Evolutionary conservation across 1,140 invertebrate species (phyloP), one percentile per base, ranked within the genome.

Genomic region (Zeugodacus cucurbitae): DNA sequence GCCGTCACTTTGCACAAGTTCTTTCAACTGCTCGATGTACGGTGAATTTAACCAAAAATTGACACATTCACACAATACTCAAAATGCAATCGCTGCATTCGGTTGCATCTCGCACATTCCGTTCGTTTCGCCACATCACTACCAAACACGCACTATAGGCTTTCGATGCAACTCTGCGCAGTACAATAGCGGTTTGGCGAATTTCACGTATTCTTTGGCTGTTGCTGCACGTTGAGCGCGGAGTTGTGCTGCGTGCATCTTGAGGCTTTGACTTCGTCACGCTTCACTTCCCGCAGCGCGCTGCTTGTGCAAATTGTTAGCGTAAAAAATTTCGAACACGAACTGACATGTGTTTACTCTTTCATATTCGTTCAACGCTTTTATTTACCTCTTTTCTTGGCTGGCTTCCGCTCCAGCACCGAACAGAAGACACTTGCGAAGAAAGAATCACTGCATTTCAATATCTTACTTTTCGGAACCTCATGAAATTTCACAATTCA

Each of bases 251-350:
- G 58, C 7, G 6, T 48, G 41, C 37, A n/a, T 48, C 74, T 82
- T 78, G 41, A n/a, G 41, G 26, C n/a, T 82, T 48, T 44, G 41
- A 82, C 37, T 82, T 82, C 41, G 26, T 10, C 44, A 8, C 22
- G 26, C 32, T 44, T n/a, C 37, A n/a, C 22, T 82, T 8, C 20
- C 34, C 74, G 8, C 14, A 41, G 8, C 22, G 44, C 41, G 5
- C 22, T 1, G 41, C 74, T 82, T 82, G 41, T 26, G 74, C 26
- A 48, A 82, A 82, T 82, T 82, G 44, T 82, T 82, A 22, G 20
- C 74, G 44, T n/a, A 82, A 82, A 48, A 82, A 82, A 82, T 82
- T 82, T 82, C n/a, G 37, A 82, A 82, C 74, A 82, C 74, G 74
- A 82, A 82, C 74, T 82, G 74, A 48, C 74, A 82, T 82, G 74